These are phyloP conservation scores for Noctilio leporinus DNA, from an alignment of 2,113 vertebrate species.

Conservation along the genomic window DNA sequence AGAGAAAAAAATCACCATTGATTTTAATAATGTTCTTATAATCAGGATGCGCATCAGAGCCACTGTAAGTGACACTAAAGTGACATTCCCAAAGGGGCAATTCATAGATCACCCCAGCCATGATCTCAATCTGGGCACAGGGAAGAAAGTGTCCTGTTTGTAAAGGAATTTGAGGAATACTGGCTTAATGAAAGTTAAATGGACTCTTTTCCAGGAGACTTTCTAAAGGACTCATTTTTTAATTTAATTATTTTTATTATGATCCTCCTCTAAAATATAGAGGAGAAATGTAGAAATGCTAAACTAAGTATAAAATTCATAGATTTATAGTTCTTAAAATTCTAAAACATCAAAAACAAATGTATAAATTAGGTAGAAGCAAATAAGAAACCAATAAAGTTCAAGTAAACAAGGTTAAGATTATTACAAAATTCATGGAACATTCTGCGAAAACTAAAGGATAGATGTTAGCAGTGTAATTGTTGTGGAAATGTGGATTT, in stretches of 20 bases:
- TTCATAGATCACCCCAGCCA: neutral
- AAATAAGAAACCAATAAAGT: neutral
- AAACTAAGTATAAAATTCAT: neutral
- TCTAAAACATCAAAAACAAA: neutral
- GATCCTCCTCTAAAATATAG: neutral
- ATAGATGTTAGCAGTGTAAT: neutral
- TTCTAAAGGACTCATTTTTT: neutral
- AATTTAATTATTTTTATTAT: constrained; percentile 34
- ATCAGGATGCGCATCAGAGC: neutral
- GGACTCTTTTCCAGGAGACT: neutral
- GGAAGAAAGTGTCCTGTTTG: neutral
- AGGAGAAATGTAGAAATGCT: neutral
- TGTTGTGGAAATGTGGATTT: neutral
- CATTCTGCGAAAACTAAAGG: neutral
- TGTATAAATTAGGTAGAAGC: neutral
- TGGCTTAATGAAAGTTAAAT: neutral
- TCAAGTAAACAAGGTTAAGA: neutral
- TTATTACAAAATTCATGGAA: neutral
- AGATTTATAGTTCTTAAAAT: neutral
- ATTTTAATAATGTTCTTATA: neutral
- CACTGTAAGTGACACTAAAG: neutral
- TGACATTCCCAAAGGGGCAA: neutral
- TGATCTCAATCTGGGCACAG: neutral
- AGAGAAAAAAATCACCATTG: neutral
- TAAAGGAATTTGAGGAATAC: neutral